phyloP scores from a whole-genome alignment of 2,113 vertebrate species.

The Thermophis baileyi region DNA sequence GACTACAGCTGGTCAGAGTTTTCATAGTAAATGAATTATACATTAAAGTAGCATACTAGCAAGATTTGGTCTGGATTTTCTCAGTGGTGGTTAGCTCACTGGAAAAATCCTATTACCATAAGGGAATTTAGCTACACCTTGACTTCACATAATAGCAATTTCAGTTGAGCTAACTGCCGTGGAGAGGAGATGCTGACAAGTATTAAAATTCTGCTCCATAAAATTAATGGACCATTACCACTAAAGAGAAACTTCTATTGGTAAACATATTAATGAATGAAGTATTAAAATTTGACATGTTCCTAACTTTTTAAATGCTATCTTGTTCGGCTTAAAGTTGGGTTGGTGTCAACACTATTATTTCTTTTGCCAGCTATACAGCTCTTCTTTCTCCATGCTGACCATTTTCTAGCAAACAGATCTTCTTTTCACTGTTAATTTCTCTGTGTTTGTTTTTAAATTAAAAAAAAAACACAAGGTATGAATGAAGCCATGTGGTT shows the following conservation, averaged over 20 bases:
- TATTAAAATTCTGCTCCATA: not conserved
- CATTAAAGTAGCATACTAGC: not conserved
- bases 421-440: not conserved
- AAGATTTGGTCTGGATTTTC: not conserved
- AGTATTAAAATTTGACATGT: not conserved
- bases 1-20: conserved; percentile 7
- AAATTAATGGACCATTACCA: not conserved
- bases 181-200: not conserved
- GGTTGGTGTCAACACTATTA: not conserved
- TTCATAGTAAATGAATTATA: not conserved
- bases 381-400: not conserved
- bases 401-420: not conserved
- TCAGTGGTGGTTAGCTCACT: rapidly evolving
- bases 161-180: not conserved
- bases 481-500: not conserved
- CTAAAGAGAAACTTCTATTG: not conserved
- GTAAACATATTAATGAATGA: not conserved
- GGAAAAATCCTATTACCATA: not conserved
- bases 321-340: not conserved
- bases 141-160: not conserved
- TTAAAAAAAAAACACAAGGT: not conserved
- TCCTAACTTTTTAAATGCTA: not conserved
- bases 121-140: not conserved
- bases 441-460: not conserved
- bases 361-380: not conserved